Base-by-base conservation (phyloP, 2,797 vertebrate genomes). In the Linurgus olivaceus region DNA sequence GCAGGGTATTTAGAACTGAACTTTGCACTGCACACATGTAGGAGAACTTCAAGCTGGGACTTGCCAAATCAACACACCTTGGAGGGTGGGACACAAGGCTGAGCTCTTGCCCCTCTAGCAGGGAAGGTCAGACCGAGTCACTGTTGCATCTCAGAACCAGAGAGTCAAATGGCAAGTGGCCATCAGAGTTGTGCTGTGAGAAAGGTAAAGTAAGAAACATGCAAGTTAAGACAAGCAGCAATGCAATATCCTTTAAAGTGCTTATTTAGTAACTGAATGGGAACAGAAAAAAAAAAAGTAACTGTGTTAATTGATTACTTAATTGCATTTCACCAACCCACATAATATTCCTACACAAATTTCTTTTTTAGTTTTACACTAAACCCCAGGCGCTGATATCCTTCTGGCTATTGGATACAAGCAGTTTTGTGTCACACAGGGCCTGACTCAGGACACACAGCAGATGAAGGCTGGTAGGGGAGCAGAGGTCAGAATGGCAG, bases 31-130 rank as follows among this genome's bases (percentile, higher is more conserved):
- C 28, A 33, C 16, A 18, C 10, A 3, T 4, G 21, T 2, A 45
- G 67, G 37, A 63, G 78, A 83, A 57, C n/a, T 55, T 87, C 81
- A 94, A 2, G 89, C 26, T 57, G 33, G 26, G 78, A 63, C 93
- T 67, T 89, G 81, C 17, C 78, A 71, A 71, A 57, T 24, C 74
- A 59, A 6, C 0, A 0, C 84, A 85, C 58, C 63, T 92, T 55
- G 18, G 13, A 59, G 44, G 25, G 55, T 57, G 75, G 59, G 48
- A 79, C 37, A 44, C 6, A 17, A 26, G 37, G 21, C 55, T 35
- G 74, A 91, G 84, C 48, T 73, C 47, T 54, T 59, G 17, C n/a
- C 33, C 50, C 12, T 62, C 33, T 7, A 7, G 48, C 7, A 52
- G 71, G 26, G 52, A n/a, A 77, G 52, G 15, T 37, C 55, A 78